Conservation (phyloP, 2,797 vertebrate genomes). For the Pachyuromys duprasi region DNA sequence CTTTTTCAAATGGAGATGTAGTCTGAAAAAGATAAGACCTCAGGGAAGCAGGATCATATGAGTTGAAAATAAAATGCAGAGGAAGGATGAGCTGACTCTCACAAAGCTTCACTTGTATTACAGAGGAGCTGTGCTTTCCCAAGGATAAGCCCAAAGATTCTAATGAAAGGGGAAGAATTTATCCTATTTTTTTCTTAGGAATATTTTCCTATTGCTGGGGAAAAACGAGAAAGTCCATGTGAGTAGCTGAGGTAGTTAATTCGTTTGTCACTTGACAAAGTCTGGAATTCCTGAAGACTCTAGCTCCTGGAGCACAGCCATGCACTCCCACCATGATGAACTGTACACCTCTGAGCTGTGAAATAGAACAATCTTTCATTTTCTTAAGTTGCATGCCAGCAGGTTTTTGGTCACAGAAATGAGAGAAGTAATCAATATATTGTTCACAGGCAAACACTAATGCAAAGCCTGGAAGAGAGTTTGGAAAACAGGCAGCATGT, state of each 20-base stretch:
- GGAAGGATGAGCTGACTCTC: not conserved
- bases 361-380: not conserved
- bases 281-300: not conserved
- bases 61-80: not conserved
- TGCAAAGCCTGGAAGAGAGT: not conserved
- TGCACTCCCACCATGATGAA: too few relatives aligned
- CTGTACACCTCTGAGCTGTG: not conserved
- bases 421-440: not conserved
- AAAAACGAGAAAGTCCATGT: not conserved
- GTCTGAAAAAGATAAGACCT: not conserved
- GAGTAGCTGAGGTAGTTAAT: not conserved
- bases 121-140: not conserved
- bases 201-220: not conserved
- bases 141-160: not conserved
- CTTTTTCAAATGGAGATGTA: not conserved
- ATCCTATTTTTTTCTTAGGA: not conserved
- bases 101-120: not conserved
- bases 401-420: not conserved
- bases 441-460: not conserved
- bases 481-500: not conserved
- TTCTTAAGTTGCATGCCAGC: not conserved
- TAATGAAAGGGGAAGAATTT: not conserved
- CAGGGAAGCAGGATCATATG: not conserved
- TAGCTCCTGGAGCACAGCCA: not conserved
- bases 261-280: not conserved